phyloP scores from a whole-genome alignment of 2,113 vertebrate genomes.

The Narcine bancroftii region DNA sequence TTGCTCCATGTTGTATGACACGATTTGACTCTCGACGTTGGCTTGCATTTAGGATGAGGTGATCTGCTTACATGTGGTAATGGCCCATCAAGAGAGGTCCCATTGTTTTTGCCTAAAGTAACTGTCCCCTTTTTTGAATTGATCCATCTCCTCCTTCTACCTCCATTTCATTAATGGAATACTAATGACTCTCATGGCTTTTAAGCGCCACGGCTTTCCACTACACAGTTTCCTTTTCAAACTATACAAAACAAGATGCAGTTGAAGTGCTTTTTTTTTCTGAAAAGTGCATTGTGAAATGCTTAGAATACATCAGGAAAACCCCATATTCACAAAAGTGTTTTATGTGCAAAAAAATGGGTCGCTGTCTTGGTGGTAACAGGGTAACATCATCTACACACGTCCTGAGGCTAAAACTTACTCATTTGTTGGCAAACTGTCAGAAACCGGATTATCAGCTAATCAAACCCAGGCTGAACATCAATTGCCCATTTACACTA shows the following conservation, averaged over 20 bases:
- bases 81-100: background rate
- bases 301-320: too few relatives aligned
- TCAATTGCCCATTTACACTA: too few relatives aligned
- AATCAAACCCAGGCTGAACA: too few relatives aligned
- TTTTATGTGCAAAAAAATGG: background rate
- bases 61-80: background rate
- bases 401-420: background rate
- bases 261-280: background rate
- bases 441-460: too few relatives aligned
- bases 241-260: background rate
- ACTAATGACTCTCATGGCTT: conserved; percentile 1
- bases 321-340: background rate
- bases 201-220: background rate
- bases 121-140: background rate
- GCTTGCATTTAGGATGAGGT: background rate
- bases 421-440: background rate
- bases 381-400: background rate
- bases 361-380: background rate
- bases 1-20: too few relatives aligned
- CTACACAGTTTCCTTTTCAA: conserved; percentile 8
- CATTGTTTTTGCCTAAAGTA: background rate
- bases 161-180: background rate
- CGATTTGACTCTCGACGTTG: too few relatives aligned
- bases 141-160: background rate
- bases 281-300: background rate